Conservation (phyloP, 2,797 vertebrate genomes). For the Acrossocheilus fasciatus region DNA sequence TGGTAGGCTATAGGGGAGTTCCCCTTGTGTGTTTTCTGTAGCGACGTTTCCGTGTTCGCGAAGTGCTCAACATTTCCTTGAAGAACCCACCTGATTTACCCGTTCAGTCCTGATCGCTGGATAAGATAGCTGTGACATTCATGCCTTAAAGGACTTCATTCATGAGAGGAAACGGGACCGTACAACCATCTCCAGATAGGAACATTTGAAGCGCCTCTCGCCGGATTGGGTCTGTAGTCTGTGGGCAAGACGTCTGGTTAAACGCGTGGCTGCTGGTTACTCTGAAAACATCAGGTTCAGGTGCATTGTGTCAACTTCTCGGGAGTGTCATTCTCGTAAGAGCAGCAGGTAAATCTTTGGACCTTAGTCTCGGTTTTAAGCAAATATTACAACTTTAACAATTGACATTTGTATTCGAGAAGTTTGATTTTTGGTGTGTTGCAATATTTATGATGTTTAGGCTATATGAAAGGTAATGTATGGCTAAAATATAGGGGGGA, state of each 20-base stretch:
- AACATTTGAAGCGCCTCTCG: background rate
- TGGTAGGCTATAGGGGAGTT: background rate
- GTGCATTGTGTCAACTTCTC: background rate
- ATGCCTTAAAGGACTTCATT: background rate
- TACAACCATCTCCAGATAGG: background rate
- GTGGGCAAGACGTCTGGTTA: background rate
- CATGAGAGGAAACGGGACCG: background rate
- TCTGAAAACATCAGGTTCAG: background rate
- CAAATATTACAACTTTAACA: background rate
- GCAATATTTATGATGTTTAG: background rate
- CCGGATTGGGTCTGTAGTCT: background rate
- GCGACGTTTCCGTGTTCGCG: slow-evolving; percentile 32
- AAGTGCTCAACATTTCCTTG: slow-evolving; percentile 44
- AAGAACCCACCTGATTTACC: slow-evolving; percentile 39
- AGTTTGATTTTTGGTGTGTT: background rate
- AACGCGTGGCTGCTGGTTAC: slow-evolving; percentile 7
- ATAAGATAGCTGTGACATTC: background rate
- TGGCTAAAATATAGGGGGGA: background rate
- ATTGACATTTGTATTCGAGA: background rate
- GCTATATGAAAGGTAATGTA: background rate
- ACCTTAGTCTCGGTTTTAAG: background rate
- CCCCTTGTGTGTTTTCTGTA: background rate
- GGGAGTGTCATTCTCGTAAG: no score
- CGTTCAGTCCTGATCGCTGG: background rate
- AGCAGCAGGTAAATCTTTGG: slow-evolving; percentile 14